These are phyloP conservation scores for Hypanus sabinus DNA, from an alignment of 2,113 vertebrate genomes.

Conservation along the genomic window DNA sequence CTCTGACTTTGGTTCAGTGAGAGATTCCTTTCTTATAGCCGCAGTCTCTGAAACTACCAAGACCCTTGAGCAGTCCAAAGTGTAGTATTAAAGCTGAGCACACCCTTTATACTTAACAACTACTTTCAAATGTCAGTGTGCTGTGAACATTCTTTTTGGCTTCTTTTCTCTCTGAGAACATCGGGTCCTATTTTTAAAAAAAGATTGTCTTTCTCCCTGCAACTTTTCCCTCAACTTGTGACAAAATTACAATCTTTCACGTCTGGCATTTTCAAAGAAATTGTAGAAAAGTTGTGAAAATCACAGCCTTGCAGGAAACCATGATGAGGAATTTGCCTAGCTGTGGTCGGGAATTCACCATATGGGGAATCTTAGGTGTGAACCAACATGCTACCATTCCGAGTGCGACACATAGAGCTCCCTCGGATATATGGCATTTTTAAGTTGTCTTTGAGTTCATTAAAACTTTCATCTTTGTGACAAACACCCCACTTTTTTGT, in stretches of 20 bases:
- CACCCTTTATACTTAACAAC: constrained; percentile 62
- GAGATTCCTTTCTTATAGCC: constrained; percentile 72
- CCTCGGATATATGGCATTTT: constrained; percentile 4
- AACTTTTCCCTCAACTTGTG: not conserved
- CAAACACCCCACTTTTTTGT: not conserved
- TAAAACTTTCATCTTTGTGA: not conserved
- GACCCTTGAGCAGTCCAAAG: constrained; percentile 68
- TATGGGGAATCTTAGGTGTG: constrained; percentile 31
- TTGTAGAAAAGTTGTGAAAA: constrained; percentile 35
- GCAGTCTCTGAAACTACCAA: constrained; percentile 67
- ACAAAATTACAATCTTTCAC: constrained; percentile 25
- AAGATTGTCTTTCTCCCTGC: not conserved
- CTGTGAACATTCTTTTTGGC: not conserved
- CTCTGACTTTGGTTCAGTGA: constrained; percentile 68
- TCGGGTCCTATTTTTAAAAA: constrained; percentile 26
- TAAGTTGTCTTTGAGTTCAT: constrained; percentile 16
- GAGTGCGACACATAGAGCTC: not conserved
- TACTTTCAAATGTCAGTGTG: constrained; percentile 42
- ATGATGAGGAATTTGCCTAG: constrained; percentile 29
- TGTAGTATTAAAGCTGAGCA: constrained; percentile 57
- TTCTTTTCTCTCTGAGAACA: not conserved
- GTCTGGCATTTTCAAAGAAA: constrained; percentile 33
- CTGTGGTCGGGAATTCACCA: constrained; percentile 22
- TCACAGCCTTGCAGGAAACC: constrained; percentile 32
- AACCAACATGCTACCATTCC: constrained; percentile 24